These are phyloP conservation scores for Mirounga angustirostris DNA, from an alignment of 2,113 vertebrate species.

Conservation along the genomic window DNA sequence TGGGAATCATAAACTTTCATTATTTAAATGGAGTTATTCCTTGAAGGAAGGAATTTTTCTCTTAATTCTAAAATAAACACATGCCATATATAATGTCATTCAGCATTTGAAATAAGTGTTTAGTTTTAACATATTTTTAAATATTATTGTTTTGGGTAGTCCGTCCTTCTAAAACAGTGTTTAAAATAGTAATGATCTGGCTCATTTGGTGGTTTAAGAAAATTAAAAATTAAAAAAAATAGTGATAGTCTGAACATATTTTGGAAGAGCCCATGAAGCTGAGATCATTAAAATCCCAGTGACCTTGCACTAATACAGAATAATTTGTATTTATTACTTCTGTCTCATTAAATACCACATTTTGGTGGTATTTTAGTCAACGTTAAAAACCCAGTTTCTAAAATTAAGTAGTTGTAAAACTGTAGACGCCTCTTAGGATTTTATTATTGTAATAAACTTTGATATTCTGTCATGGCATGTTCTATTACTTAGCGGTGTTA, in stretches of 20 bases:
- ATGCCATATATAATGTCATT: neutral
- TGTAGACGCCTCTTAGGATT: neutral
- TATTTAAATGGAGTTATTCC: neutral
- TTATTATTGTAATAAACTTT: neutral
- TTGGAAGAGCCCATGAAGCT: neutral
- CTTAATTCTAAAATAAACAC: neutral
- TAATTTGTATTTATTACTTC: neutral
- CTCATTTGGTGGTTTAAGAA: neutral
- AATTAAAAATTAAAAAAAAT: neutral
- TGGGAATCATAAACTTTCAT: neutral
- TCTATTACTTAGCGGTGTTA: neutral
- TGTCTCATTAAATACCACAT: neutral
- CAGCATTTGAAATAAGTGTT: neutral
- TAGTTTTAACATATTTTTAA: neutral
- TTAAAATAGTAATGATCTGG: neutral
- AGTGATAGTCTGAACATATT: neutral
- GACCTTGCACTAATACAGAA: neutral
- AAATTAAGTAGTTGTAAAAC: slow-evolving; percentile 23
- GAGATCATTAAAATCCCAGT: neutral
- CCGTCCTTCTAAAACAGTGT: neutral
- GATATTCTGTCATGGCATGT: neutral
- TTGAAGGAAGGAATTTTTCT: slow-evolving; percentile 3
- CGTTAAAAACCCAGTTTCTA: neutral
- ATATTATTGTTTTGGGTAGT: neutral
- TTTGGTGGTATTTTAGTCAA: neutral